Evolutionary conservation across 2,888 invertebrate genomes (phyloP).

Genomic region (Aricia artaxerxes): DNA sequence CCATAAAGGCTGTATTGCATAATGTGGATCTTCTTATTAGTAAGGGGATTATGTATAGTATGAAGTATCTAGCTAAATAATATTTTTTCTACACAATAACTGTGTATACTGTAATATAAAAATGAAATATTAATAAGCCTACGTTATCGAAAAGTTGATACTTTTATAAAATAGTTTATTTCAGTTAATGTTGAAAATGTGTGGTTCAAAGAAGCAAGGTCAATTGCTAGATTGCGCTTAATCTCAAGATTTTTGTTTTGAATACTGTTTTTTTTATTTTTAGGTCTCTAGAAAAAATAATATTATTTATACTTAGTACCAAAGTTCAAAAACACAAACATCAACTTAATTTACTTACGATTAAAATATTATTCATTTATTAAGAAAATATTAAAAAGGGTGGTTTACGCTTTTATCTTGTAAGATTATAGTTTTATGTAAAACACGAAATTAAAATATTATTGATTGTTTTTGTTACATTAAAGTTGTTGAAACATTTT

Average conservation of each 20-base stretch:
- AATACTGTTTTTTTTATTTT: not conserved
- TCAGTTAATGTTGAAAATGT: not conserved
- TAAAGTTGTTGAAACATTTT: not conserved
- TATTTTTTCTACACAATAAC: not conserved
- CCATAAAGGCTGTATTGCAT: too few species aligned
- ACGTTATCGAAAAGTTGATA: not conserved
- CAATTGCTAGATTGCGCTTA: too few species aligned
- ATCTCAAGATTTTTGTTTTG: too few species aligned
- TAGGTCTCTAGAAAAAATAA: not conserved
- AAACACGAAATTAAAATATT: not conserved
- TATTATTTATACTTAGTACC: not conserved
- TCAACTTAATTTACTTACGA: too few species aligned
- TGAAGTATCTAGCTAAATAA: not conserved
- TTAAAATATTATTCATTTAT: not conserved
- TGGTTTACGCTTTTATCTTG: conserved; percentile 21
- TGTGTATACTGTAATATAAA: conserved; percentile 10
- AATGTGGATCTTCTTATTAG: too few species aligned
- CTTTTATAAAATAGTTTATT: not conserved
- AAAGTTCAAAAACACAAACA: not conserved
- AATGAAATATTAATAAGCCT: not conserved
- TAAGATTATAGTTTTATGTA: conserved; percentile 24
- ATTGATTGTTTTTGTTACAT: not conserved
- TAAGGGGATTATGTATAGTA: not conserved
- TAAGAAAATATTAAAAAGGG: conserved; percentile 4
- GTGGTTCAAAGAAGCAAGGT: too few species aligned